Evolutionary conservation across 2,113 vertebrate genomes (phyloP).

Genomic region (Sphaerodactylus townsendi): DNA sequence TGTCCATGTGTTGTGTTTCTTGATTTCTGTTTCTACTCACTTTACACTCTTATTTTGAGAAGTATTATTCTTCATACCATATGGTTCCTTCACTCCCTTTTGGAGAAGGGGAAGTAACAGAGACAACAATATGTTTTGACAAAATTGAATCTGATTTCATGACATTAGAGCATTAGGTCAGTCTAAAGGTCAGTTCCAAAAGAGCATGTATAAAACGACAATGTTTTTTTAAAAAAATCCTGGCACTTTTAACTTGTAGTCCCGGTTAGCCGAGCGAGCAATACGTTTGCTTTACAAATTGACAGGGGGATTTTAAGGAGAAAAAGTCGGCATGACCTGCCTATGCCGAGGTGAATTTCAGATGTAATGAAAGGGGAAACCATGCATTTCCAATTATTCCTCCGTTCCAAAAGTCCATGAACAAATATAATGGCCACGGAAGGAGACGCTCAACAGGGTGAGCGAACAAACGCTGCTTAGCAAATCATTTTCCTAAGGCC

Average conservation of each 20-base stretch:
- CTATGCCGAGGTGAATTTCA: neutral
- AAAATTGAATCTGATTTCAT: neutral
- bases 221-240: neutral
- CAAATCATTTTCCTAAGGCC: slow-evolving; percentile 8
- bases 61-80: neutral
- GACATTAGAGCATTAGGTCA: neutral
- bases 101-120: neutral
- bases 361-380: neutral
- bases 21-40: neutral
- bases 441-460: neutral
- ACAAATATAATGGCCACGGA: slow-evolving; percentile 27
- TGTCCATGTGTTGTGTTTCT: neutral
- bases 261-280: neutral
- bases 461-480: neutral
- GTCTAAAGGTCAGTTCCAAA: neutral
- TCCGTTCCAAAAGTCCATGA: neutral
- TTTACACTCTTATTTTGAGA: neutral
- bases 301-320: neutral
- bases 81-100: neutral
- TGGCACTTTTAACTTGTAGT: neutral
- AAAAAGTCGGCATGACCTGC: neutral
- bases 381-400: neutral
- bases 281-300: slow-evolving; percentile 4
- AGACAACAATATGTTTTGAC: neutral
- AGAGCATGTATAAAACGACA: neutral